These are phyloP conservation scores for Calycopis cecrops DNA, from an alignment of 1,140 invertebrate genomes.

Conservation along the genomic window DNA sequence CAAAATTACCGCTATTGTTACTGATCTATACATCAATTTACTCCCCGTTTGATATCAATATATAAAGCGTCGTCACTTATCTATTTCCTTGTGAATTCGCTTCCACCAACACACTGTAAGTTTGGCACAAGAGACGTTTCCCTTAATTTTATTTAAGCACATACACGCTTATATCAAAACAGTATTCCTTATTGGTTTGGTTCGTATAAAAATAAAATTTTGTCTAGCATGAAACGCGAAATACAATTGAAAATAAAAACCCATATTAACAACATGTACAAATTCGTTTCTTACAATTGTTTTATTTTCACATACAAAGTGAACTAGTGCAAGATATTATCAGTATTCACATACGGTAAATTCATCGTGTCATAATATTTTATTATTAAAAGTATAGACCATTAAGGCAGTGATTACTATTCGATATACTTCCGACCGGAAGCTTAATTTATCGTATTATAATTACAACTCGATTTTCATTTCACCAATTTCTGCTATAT, in stretches of 20 bases:
- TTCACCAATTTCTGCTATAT: slow-evolving; percentile 16
- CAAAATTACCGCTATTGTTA: slow-evolving; percentile 5
- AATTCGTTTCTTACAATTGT: neutral
- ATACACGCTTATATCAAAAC: neutral
- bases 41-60: slow-evolving; percentile 1
- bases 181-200: neutral
- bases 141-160: slow-evolving; percentile 1
- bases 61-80: neutral
- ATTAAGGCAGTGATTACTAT: slow-evolving; percentile 30
- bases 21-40: neutral
- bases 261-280: neutral
- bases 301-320: slow-evolving; percentile 4
- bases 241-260: slow-evolving; percentile 10
- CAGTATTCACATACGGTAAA: slow-evolving; percentile 1
- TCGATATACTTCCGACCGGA: slow-evolving; percentile 15
- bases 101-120: neutral
- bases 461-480: slow-evolving; percentile 7
- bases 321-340: slow-evolving; percentile 7
- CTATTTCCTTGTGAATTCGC: slow-evolving; percentile 2
- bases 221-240: slow-evolving; percentile 6
- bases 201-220: slow-evolving; percentile 9
- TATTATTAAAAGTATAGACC: slow-evolving; percentile 12
- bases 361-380: slow-evolving; percentile 2
- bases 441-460: slow-evolving; percentile 12
- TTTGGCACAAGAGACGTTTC: slow-evolving; percentile 5